phyloP scores from a whole-genome alignment of 2,888 invertebrate genomes.

The Drosophila nigricruria region DNA sequence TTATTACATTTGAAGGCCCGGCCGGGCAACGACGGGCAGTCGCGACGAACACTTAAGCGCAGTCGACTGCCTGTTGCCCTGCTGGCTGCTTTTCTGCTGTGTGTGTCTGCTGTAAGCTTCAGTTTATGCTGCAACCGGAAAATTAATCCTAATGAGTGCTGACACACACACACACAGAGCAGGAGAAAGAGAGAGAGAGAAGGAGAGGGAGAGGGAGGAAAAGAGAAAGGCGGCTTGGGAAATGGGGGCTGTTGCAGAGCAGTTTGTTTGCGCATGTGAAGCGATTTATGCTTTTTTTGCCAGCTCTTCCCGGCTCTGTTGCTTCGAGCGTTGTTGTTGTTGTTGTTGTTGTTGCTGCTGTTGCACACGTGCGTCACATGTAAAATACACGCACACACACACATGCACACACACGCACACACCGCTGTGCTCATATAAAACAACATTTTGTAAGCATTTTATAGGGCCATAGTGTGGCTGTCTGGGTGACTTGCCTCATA shows the following conservation, averaged over 20 bases:
- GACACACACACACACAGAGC: slow-evolving; percentile 64
- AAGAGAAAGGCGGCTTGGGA: background rate
- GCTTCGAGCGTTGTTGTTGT: slow-evolving; percentile 48
- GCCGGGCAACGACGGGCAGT: slow-evolving; percentile 31
- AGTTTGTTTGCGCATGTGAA: slow-evolving; percentile 77
- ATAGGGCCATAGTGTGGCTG: slow-evolving; percentile 70
- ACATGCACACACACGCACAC: slow-evolving; percentile 14
- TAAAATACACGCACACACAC: slow-evolving; percentile 67
- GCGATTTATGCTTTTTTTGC: slow-evolving; percentile 70
- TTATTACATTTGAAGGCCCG: slow-evolving; percentile 72
- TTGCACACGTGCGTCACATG: slow-evolving; percentile 73
- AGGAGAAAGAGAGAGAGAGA: slow-evolving; percentile 8
- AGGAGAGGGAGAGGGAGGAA: background rate
- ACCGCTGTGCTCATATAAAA: slow-evolving; percentile 61
- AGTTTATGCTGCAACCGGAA: slow-evolving; percentile 79
- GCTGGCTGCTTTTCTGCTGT: slow-evolving; percentile 2
- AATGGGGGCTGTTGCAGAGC: slow-evolving; percentile 30
- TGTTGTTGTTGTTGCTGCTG: slow-evolving; percentile 41
- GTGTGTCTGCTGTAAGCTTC: slow-evolving; percentile 65
- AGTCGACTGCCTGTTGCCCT: slow-evolving; percentile 37
- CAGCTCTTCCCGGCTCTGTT: slow-evolving; percentile 40
- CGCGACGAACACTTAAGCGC: slow-evolving; percentile 61
- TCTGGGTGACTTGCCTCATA: slow-evolving; percentile 22
- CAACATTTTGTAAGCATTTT: slow-evolving; percentile 81
- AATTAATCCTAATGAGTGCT: slow-evolving; percentile 81